phyloP scores from a whole-genome alignment of 23 tunicate genomes.

The Corella eumyota region DNA sequence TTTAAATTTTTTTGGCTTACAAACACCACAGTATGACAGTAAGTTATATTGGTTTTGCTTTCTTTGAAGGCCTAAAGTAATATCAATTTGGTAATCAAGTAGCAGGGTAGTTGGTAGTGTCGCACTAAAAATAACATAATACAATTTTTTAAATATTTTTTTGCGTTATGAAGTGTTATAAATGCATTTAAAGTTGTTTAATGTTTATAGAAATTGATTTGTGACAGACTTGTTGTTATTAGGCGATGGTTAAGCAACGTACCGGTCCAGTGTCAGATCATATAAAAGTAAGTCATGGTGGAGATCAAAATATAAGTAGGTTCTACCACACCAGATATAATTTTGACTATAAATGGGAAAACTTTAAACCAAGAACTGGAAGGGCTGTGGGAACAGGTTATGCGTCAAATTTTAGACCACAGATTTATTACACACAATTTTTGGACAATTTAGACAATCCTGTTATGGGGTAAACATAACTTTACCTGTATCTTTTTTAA shows the following conservation, averaged over 20 bases:
- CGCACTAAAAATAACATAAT: too few relatives aligned
- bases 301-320: conserved; percentile 23
- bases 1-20: too few relatives aligned
- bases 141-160: too few relatives aligned
- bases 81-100: too few relatives aligned
- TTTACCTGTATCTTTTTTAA: too few relatives aligned
- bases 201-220: too few relatives aligned
- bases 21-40: too few relatives aligned
- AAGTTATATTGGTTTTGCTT: too few relatives aligned
- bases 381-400: conserved; percentile 75
- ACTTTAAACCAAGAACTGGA: conserved; percentile 56
- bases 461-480: conserved; percentile 56
- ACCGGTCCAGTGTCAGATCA: conserved; percentile 67
- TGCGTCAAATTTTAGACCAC: conserved; percentile 88
- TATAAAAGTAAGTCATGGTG: conserved; percentile 60
- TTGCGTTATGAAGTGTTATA: too few relatives aligned
- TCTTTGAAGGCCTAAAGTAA: too few relatives aligned
- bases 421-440: conserved; percentile 62
- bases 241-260: conserved; percentile 53
- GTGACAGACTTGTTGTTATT: background rate
- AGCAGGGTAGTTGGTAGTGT: too few relatives aligned
- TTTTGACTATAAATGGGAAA: conserved; percentile 57
- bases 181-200: too few relatives aligned
- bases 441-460: conserved; percentile 80
- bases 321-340: conserved; percentile 79